Base-by-base conservation (phyloP, 2,113 vertebrate species). In the Xiphophorus couchianus region DNA sequence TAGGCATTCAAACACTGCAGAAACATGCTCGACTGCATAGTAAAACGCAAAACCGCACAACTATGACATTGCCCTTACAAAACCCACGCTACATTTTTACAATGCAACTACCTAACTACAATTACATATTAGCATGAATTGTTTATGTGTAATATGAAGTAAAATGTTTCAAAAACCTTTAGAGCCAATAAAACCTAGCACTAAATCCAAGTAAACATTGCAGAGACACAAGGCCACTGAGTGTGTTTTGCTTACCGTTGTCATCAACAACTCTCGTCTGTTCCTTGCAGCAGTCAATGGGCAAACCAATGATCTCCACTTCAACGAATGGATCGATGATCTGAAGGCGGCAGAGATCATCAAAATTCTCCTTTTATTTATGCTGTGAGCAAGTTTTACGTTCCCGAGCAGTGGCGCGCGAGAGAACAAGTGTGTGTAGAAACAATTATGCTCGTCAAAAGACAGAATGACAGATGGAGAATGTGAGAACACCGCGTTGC, bases 271-370 rank as follows among this genome's bases (percentile, higher is more conserved):
- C 98, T 15, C 97, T 94, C n/a, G 98, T 99, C 85, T 99, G 98
- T 82, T 98, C 97, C 92, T 98, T 98, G 92, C 96, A 97, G 88
- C 97, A 98, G 86, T 99, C 98, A 25, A 96, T 94, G 25, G 98
- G 97, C 70, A 99, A 92, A 15, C 98, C 98, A 74, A 99, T 98
- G 80, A 99, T 96, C 94, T 99, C 98, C 90, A 99, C 97, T 91
- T 99, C 98, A 15, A 99, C 98, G 77, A 98, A 99, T 15, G 98
- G 98, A 92, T 99, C 98, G 60, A 99, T 99, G 84, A 99, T 99
- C 98, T 99, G 35, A 68, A 33, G 14, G 13, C 5, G 48, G 35
- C 1, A 61, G 63, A 70, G 75, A 48, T 0, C 61, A 58, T 76
- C 29, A 10, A n/a, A 37, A 27, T 73, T n/a, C 66, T 48, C 22